A percentile compares a stretch with the other conserved stretches of the same genome.
These are phyloP conservation scores for Rhegmatorhina hoffmannsi DNA, from an alignment of 2,113 vertebrate genomes.

Conservation along the genomic window DNA sequence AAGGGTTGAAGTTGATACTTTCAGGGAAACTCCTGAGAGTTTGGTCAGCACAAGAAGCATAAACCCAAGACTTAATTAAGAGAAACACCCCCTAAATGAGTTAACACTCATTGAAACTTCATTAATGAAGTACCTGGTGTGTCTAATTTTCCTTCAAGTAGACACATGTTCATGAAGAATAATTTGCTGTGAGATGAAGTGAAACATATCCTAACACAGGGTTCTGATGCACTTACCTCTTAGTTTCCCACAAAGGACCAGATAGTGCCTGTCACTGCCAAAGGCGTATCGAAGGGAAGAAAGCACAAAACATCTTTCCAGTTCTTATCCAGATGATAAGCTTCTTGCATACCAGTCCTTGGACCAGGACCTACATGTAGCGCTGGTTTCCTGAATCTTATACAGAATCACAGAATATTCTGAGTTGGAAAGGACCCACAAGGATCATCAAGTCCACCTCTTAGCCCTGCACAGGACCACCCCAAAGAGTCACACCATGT, in stretches of 20 bases:
- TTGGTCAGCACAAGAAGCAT: neutral
- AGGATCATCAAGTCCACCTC: too few relatives aligned
- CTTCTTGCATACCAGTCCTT: neutral
- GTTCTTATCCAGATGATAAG: neutral
- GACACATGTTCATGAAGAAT: neutral
- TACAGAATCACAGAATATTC: neutral
- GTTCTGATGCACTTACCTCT: neutral
- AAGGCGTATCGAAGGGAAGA: neutral
- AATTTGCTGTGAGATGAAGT: neutral
- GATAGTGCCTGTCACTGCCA: neutral
- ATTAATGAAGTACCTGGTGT: fast-evolving
- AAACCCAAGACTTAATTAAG: neutral
- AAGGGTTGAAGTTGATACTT: neutral
- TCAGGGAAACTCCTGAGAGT: neutral
- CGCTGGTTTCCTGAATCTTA: neutral
- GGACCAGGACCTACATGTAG: neutral
- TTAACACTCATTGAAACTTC: neutral
- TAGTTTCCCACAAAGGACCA: neutral
- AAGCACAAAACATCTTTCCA: neutral
- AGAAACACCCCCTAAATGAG: neutral
- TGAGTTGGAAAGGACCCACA: too few relatives aligned
- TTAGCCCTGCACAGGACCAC: too few relatives aligned
- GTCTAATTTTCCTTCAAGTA: neutral
- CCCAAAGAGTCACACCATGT: too few relatives aligned
- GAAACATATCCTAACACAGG: neutral